phyloP scores from a whole-genome alignment of 2,888 invertebrate species.

The Agrotis puta region DNA sequence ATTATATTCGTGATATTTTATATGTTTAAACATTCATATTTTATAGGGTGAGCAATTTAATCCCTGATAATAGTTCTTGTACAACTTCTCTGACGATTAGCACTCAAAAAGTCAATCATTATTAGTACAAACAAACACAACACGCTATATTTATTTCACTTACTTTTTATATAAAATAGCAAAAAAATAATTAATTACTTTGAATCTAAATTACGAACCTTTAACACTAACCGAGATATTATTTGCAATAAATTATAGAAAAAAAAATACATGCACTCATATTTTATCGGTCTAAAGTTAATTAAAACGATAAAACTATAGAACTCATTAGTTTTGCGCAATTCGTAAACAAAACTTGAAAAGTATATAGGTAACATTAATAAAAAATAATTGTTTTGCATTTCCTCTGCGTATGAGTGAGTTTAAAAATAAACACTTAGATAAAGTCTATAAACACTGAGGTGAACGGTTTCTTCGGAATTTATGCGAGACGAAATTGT shows the following conservation, averaged over 20 bases:
- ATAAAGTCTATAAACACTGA: conserved; percentile 78
- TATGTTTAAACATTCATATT: not conserved
- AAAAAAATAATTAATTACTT: conserved; percentile 73
- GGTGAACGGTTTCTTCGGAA: conserved; percentile 74
- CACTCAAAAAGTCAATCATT: conserved; percentile 25
- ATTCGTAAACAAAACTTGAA: conserved; percentile 82
- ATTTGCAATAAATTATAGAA: conserved; percentile 75
- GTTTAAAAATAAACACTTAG: conserved; percentile 75
- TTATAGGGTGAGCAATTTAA: conserved; percentile 15
- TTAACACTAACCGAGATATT: conserved; percentile 68
- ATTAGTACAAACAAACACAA: conserved; percentile 35
- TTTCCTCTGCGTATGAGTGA: conserved; percentile 68
- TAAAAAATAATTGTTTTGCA: conserved; percentile 75
- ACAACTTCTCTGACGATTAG: conserved; percentile 37
- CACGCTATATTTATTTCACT: conserved; percentile 60
- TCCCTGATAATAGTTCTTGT: conserved; percentile 32
- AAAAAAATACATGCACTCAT: conserved; percentile 59
- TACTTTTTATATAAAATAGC: conserved; percentile 52
- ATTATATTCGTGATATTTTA: not conserved
- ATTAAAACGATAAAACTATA: conserved; percentile 74
- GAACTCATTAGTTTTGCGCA: conserved; percentile 60
- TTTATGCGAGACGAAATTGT: conserved; percentile 67
- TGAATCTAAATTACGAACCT: conserved; percentile 69
- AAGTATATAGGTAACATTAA: conserved; percentile 73
- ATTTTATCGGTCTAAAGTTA: conserved; percentile 71